Percentiles rank a stretch among this genome's conserved stretches.
Evolutionary conservation across 1,140 invertebrate genomes (phyloP).

Genomic region (Gryllus bimaculatus): DNA sequence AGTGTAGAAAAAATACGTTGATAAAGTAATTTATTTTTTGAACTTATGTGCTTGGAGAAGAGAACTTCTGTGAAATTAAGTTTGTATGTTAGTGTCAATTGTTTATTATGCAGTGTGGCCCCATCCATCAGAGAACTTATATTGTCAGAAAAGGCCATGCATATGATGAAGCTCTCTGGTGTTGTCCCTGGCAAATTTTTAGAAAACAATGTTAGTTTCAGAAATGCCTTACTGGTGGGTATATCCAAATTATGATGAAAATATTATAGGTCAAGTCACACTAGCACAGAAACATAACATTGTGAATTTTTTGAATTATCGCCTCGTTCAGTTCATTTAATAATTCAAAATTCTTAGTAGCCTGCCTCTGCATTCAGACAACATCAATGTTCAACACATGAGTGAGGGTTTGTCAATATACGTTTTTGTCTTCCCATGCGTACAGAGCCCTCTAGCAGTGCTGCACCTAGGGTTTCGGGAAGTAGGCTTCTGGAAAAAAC

Average conservation of each 20-base stretch:
- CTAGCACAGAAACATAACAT: background rate
- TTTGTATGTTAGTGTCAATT: too few relatives aligned
- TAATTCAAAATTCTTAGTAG: background rate
- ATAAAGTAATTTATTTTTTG: too few relatives aligned
- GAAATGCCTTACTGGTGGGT: too few relatives aligned
- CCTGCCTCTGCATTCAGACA: background rate
- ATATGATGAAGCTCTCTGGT: too few relatives aligned
- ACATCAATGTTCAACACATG: background rate
- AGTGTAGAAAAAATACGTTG: too few relatives aligned
- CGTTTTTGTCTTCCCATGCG: constrained; percentile 8
- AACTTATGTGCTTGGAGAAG: too few relatives aligned
- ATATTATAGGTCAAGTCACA: background rate
- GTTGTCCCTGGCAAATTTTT: too few relatives aligned
- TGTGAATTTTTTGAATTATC: background rate
- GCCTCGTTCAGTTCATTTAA: background rate
- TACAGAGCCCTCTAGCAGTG: constrained; percentile 55
- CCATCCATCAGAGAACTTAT: too few relatives aligned
- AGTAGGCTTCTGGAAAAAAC: constrained; percentile 42
- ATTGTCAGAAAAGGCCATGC: too few relatives aligned
- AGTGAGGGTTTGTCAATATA: background rate
- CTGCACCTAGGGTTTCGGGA: constrained; percentile 51
- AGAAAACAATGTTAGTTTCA: too few relatives aligned
- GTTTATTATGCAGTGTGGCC: too few relatives aligned
- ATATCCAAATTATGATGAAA: background rate
- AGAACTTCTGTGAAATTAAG: too few relatives aligned